Percentiles rank a stretch among this genome's conserved stretches.
phyloP scores from a whole-genome alignment of 2,888 invertebrate genomes.

The Dasypolia templi region DNA sequence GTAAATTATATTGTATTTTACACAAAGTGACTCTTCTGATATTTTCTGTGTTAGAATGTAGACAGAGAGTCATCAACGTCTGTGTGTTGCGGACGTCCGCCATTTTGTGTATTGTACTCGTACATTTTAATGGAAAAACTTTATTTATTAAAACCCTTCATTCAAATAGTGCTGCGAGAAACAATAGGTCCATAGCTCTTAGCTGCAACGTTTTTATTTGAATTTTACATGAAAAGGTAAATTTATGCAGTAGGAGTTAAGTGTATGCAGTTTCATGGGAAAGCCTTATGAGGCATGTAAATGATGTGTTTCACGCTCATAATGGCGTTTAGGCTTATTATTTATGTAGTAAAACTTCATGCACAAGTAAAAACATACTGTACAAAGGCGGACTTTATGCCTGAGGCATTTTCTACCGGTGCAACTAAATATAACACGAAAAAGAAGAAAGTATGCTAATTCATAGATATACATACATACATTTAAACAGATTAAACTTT shows the following conservation, averaged over 20 bases:
- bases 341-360: too few species aligned
- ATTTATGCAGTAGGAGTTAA: background rate
- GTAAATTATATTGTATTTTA: background rate
- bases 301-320: conserved; percentile 5
- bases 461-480: too few species aligned
- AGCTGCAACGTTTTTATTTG: conserved; percentile 26
- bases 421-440: too few species aligned
- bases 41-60: conserved; percentile 4
- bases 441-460: too few species aligned
- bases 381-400: too few species aligned
- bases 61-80: conserved; percentile 38
- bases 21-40: conserved; percentile 11
- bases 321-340: conserved; percentile 14
- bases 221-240: conserved; percentile 16
- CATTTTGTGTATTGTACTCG: conserved; percentile 40
- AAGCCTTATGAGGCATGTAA: conserved; percentile 6
- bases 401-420: too few species aligned
- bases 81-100: conserved; percentile 36
- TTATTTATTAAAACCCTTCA: conserved; percentile 64
- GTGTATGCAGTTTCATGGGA: background rate
- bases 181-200: conserved; percentile 35
- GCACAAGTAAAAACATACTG: too few species aligned
- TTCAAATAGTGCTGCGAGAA: conserved; percentile 39
- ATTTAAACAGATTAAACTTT: too few species aligned
- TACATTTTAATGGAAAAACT: conserved; percentile 65